Evolutionary conservation across 2,888 invertebrate species (phyloP).

Genomic region (Sminthurinus aureus): DNA sequence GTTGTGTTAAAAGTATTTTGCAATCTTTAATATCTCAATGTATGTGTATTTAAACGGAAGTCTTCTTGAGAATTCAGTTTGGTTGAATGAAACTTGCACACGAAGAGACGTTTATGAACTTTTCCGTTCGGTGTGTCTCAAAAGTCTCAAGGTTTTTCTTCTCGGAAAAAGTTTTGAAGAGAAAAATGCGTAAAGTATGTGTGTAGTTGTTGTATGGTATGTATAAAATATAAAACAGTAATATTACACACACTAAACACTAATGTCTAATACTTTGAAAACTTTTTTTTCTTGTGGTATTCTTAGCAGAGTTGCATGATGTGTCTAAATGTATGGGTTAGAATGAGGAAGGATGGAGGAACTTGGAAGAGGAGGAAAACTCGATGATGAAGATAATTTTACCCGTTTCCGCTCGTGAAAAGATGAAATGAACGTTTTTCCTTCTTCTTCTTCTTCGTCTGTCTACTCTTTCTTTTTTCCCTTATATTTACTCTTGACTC

Average conservation of each 20-base stretch:
- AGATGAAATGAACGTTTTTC: background rate
- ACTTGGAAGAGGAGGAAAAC: background rate
- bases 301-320: background rate
- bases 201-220: background rate
- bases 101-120: background rate
- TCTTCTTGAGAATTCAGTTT: background rate
- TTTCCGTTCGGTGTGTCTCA: background rate
- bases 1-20: too few relatives aligned
- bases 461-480: too few relatives aligned
- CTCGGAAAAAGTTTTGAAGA: background rate
- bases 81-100: background rate
- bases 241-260: too few relatives aligned
- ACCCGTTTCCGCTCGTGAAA: conserved; percentile 14
- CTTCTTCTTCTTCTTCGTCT: background rate
- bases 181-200: background rate
- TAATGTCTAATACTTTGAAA: too few relatives aligned
- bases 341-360: background rate
- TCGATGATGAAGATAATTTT: conserved; percentile 21
- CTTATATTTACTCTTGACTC: conserved; percentile 8
- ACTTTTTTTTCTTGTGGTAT: background rate
- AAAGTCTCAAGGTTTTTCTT: conserved; percentile 2
- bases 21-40: too few relatives aligned
- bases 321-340: too few relatives aligned
- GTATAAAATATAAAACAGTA: too few relatives aligned
- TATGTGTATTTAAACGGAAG: background rate